Base-by-base conservation (phyloP, 2,888 invertebrate genomes). In the Tridacna crocea region DNA sequence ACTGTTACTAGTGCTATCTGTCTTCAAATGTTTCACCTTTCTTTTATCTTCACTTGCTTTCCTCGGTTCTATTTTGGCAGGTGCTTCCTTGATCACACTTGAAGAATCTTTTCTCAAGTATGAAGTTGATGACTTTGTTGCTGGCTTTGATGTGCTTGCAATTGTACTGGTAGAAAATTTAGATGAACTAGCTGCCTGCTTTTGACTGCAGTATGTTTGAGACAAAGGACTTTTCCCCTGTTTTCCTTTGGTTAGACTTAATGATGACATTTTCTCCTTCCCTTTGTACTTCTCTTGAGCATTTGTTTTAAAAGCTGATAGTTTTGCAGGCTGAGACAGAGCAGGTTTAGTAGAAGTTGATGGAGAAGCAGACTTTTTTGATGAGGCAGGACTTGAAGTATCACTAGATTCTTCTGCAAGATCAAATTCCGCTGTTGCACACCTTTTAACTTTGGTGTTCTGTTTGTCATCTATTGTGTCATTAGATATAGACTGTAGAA, bases 1-100 rank as follows among this genome's bases (percentile, higher is more conserved):
- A 51, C 83, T 77, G n/a, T 80, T 51, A 77, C 83, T 86, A 8
- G 36, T 36, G 36, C 36, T 36, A 46, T 75, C 86, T 51, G 76
- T 61, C 63, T 84, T 86, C 24, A 63, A 55, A 36, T 36, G 36
- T 74, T 70, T 76, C 4, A 51, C 46, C 46, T 72, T 82, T 0
- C 24, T 12, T 72, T 77, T 73, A 8, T 80, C 74, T n/a, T 76
- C 75, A 36, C 3, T 15, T 19, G 55, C 36, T 74, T 60, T 74
- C 6, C 47, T 48, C 19, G 15, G 19, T 22, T 22, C 46, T n/a
- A 13, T 61, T 61, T 74, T 74, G 46, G 47, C 26, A 55, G 73
- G 46, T 13, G 46, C 26, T 22, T 12, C 46, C 11, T 61, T 48
- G 46, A 10, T 72, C 11, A 22, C 55, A 15, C 24, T n/a, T 19